Evolutionary conservation across 2,113 vertebrate species (phyloP), one percentile per base, ranked within the genome.

Genomic region (Cebus imitator): DNA sequence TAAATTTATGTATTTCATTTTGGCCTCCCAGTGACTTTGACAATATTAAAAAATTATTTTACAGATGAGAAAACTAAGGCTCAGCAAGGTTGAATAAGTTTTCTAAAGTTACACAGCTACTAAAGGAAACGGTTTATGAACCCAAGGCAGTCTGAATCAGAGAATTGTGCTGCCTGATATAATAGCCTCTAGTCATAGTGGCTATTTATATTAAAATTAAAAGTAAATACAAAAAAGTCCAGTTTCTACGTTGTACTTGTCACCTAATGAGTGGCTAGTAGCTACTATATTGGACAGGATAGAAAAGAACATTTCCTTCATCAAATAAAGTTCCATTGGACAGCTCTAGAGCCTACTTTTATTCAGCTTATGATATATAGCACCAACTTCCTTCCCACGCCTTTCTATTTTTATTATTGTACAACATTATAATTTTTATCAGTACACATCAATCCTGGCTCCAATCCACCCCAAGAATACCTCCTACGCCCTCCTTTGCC

Each of bases 311-410:
- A 6, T n/a, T 30, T 32, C 8, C 3, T 18, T 13, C 13, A 25
- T 27, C 23, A 32, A 2, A 11, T 45, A 35, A 40, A n/a, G 14
- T 58, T 61, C 21, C 21, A 6, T 3, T 66, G n/a, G 12, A 37
- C 2, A 66, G n/a, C 10, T 35, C 20, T 20, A 32, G 16, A 18
- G 2, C 7, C 20, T 17, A 1, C 4, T 55, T 13, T 40, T 3
- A 5, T 45, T 9, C 3, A 75, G 18, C 13, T 43, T 40, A 23
- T 11, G 1, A 21, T 9, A 21, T 11, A 5, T 1, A 32, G 70
- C 18, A 11, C 8, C 35, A 52, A 6, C 2, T 3, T 40, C 16
- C 57, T 32, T 18, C 21, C 1, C 4, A 12, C 0, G 0, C 2
- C 8, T 32, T 61, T n/a, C 14, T 66, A 3, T 4, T 78, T 18